Conservation (phyloP, 1,140 invertebrate species). For the Anastrepha obliqua region DNA sequence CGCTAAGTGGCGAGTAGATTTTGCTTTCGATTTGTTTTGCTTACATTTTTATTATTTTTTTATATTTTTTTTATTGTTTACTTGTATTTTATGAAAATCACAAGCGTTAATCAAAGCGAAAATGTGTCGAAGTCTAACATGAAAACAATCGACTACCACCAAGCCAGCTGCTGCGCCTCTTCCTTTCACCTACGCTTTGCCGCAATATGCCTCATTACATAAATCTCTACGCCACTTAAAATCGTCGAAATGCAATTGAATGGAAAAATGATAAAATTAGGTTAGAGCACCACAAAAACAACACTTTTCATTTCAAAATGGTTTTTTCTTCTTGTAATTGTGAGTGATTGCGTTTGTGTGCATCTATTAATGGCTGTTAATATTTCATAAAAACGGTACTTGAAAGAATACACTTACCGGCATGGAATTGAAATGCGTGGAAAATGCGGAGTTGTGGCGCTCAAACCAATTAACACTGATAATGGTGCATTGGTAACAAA, state of each 20-base stretch:
- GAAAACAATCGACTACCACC: not conserved
- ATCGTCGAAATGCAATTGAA: conserved; percentile 18
- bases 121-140: conserved; percentile 39
- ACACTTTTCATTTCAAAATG: not conserved
- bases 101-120: conserved; percentile 38
- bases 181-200: not conserved
- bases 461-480: not conserved
- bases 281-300: not conserved
- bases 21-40: not conserved
- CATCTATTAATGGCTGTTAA: not conserved
- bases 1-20: not conserved
- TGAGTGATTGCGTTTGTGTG: not conserved
- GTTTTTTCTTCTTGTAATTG: not conserved
- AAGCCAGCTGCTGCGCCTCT: not conserved
- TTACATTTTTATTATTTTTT: not conserved
- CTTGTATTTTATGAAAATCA: not conserved
- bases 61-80: not conserved
- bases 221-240: not conserved
- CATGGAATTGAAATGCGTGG: not conserved
- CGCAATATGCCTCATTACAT: not conserved
- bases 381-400: not conserved
- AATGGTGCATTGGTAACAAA: not conserved
- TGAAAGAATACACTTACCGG: not conserved
- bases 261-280: conserved; percentile 34
- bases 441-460: not conserved